A percentile compares a stretch with the other conserved stretches of the same genome.
Conservation (phyloP, 2,113 vertebrate species). For the Ranitomeya imitator region DNA sequence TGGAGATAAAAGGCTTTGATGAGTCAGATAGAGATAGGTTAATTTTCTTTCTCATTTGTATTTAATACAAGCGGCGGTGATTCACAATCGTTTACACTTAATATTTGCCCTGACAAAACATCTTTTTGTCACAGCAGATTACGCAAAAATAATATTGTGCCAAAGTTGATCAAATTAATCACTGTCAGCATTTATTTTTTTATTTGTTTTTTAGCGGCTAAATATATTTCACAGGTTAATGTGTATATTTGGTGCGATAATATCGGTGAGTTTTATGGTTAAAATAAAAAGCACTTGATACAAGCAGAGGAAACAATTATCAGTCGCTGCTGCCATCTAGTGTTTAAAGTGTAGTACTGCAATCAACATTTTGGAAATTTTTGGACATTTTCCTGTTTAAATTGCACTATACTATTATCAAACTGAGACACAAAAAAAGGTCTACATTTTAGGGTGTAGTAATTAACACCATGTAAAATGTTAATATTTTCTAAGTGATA, state of each 20-base stretch:
- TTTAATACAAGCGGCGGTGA: slow-evolving; percentile 75
- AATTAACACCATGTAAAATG: background rate
- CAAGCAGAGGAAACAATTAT: background rate
- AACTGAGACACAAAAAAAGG: too few species aligned
- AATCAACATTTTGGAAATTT: background rate
- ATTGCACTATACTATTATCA: background rate
- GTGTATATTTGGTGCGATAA: slow-evolving; percentile 20
- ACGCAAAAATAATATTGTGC: slow-evolving; percentile 35
- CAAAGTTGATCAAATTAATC: slow-evolving; percentile 57
- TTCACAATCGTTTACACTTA: slow-evolving; percentile 71
- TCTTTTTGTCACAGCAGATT: slow-evolving; percentile 65
- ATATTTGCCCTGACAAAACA: slow-evolving; percentile 74
- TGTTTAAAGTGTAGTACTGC: slow-evolving; percentile 18
- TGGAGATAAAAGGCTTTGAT: slow-evolving; percentile 63
- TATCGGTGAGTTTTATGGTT: background rate
- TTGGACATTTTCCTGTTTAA: background rate
- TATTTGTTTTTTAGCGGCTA: background rate
- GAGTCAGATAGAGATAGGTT: slow-evolving; percentile 71
- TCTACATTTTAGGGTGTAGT: background rate
- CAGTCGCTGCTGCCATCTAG: slow-evolving; percentile 52
- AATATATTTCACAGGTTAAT: slow-evolving; percentile 58
- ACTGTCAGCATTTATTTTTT: slow-evolving; percentile 35
- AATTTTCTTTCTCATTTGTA: slow-evolving; percentile 75
- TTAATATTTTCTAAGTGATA: background rate
- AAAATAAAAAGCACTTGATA: background rate